Evolutionary conservation across 2,113 vertebrate genomes (phyloP), one percentile per base, ranked within the genome.

Genomic region (Alectura lathami): DNA sequence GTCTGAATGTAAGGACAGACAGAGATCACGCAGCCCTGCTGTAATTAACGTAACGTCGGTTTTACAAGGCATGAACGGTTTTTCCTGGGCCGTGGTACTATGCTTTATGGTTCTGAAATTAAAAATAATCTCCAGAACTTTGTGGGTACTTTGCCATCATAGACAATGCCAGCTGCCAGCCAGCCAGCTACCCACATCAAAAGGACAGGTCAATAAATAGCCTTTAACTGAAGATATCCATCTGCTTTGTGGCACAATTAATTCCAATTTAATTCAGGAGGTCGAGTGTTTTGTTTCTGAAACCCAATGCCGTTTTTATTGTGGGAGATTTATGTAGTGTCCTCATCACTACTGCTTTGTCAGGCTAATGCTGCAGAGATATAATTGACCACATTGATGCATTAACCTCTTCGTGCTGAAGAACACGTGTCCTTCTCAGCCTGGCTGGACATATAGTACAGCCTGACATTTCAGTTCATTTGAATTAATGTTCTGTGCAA

Each of bases 401-500:
- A 66, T 91, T 92, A 89, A 93, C 75, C 62, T 91, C 93, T 85
- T 91, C 14, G 6, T 0, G 0, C 1, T 88, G 88, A 89, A 51
- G 74, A 91, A 72, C 91, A 30, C 23, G 36, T 70, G 77, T 82
- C 68, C 36, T 89, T 59, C 88, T 75, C 59, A 86, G 82, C 47
- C 70, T 74, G 77, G 47, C 64, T 94, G 95, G 87, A 57, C 8
- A 2, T 83, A 43, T 8, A 78, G 80, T 86, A 43, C 86, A 83
- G 95, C 64, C 83, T 94, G 88, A 89, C 76, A 91, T 97, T 95
- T 97, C 67, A 69, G 88, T 89, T 95, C 62, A 89, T 92, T 91
- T 89, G 79, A 96, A 86, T 95, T 95, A 96, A 91, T 95, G 94
- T 91, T 94, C 83, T 50, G 86, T 96, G 73, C 76, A 94, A 88